Base-by-base conservation (phyloP, 2,888 invertebrate species). In the Hydroisotoma schaefferi region DNA sequence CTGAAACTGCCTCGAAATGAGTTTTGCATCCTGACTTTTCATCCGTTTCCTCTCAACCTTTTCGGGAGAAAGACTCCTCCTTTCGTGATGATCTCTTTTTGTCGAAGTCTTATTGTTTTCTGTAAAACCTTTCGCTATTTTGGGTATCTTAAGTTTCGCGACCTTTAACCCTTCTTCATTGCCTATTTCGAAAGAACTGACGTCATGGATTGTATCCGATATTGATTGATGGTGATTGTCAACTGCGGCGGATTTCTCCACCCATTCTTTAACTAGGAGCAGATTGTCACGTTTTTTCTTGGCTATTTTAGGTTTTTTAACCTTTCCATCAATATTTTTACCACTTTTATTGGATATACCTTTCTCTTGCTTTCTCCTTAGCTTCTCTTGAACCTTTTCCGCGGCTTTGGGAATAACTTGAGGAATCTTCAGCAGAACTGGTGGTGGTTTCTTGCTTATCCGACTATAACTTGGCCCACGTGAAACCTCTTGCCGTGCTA, bases 351-450 rank as follows among this genome's bases (percentile, higher is more conserved):
- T n/a, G n/a, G n/a, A n/a, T n/a, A n/a, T n/a, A n/a, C n/a, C n/a
- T 48, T 51, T 33, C 23, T 55, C 27, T 43, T 25, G 33, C 55
- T 48, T 33, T 25, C 12, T 15, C 2, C 18, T 15, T 18, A 23
- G 33, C 57, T 59, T 55, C 29, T 25, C 37, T 44, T 38, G 55
- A n/a, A 18, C 26, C 43, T 29, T 52, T 22, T 26, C 20, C 5
- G 47, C 51, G 20, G 51, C 33, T 33, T 47, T 47, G 37, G 55
- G 58, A 47, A 57, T 52, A n/a, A 65, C 51, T 20, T 60, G 61
- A n/a, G 69, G 67, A 20, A 71, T 69, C 55, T 65, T 67, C 15
- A 69, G 55, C 26, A 63, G 56, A 8, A 70, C 62, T 15, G 57
- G n/a, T n/a, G n/a, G n/a, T n/a, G 23, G 22, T 40, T 43, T 43